Evolutionary conservation across 37 sponge, comb jelly and placozoan genomes (phyloP), one percentile per base, ranked within the genome.

Genomic region (Spongilla lacustris): DNA sequence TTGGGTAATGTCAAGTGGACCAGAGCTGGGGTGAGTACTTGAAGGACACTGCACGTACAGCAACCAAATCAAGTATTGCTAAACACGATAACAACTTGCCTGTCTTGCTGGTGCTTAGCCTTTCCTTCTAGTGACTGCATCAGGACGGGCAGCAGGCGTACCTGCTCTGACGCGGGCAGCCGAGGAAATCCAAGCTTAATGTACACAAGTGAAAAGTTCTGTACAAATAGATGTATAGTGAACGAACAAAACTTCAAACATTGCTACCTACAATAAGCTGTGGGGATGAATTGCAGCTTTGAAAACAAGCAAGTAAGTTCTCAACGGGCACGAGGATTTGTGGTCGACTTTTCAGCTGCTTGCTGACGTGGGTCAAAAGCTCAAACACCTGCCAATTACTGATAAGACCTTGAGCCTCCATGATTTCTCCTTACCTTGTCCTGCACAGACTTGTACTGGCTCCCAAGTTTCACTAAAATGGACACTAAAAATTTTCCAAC

Each of bases 201-300:
- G 67, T 90, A 90, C 13, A 90, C 86, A 68, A 86, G 77, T 22
- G 91, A 75, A 67, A 90, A 84, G 35, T 90, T 85, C 91, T 90
- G 83, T 27, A n/a, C 31, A 79, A 50, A 46, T 28, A 46, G 5
- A 41, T 25, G 11, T 10, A 22, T 46, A 38, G 50, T 25, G 17
- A 38, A 76, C 34, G 2, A 8, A 77, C 29, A 8, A 77, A 48
- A 77, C 30, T 72, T 1, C 73, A 11, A 32, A 6, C 36, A 26
- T 5, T 28, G 49, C 24, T 33, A 26, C 80, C 74, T 71, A 91
- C 87, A 41, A 27, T 32, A 67, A 83, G 71, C 29, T 67, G 83
- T 36, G 87, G 77, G 3, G 83, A 70, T 21, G 87, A 68, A 11
- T 24, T 26, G 12, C 69, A 77, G 71, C 69, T 71, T 22, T 81